These are phyloP conservation scores for Halesus radiatus DNA, from an alignment of 1,140 invertebrate genomes.

Conservation along the genomic window DNA sequence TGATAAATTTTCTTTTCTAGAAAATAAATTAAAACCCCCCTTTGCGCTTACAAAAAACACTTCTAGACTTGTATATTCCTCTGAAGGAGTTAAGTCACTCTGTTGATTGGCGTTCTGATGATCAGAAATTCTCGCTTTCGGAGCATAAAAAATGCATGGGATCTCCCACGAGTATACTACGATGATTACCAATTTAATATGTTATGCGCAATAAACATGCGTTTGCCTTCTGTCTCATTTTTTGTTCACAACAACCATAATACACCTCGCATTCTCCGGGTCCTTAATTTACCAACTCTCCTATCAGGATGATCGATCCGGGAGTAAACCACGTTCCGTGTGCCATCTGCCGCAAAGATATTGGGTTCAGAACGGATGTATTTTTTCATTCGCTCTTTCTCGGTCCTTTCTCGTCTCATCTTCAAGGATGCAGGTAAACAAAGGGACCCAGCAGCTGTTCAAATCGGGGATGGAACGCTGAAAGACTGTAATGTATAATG, in stretches of 20 bases:
- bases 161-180: too few relatives aligned
- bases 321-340: not conserved
- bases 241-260: not conserved
- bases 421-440: conserved; percentile 43
- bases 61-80: too few relatives aligned
- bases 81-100: too few relatives aligned
- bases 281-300: not conserved
- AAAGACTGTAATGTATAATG: not conserved
- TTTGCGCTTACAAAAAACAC: too few relatives aligned
- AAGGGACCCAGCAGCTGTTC: conserved; percentile 49
- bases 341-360: conserved; percentile 28
- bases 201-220: too few relatives aligned
- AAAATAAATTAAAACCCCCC: too few relatives aligned
- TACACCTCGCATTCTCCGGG: not conserved
- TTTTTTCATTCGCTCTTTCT: conserved; percentile 42
- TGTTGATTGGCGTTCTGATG: too few relatives aligned
- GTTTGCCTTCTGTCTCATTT: not conserved
- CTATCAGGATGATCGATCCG: conserved; percentile 1
- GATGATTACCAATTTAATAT: too few relatives aligned
- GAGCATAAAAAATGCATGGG: too few relatives aligned
- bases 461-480: conserved; percentile 17
- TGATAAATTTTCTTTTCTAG: too few relatives aligned
- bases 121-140: too few relatives aligned
- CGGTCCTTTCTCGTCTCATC: conserved; percentile 14
- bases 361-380: conserved; percentile 45